phyloP scores from a whole-genome alignment of 2,113 vertebrate genomes.

The Silurus glanis region DNA sequence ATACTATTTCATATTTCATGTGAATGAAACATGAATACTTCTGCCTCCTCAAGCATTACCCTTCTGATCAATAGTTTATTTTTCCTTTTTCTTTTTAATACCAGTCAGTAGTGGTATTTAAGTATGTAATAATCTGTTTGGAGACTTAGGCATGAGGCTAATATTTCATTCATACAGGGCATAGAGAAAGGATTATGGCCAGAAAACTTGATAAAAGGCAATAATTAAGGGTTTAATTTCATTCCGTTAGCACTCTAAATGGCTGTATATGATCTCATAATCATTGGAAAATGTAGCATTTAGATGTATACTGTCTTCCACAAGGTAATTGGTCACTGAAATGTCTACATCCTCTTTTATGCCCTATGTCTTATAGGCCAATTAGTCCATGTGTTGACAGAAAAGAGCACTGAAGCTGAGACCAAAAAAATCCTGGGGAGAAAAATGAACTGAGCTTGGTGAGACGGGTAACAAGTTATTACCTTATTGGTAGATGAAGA shows the following conservation, averaged over 20 bases:
- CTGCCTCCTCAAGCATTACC: neutral
- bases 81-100: neutral
- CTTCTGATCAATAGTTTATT: neutral
- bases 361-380: slow-evolving; percentile 37
- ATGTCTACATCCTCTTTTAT: slow-evolving; percentile 19
- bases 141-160: neutral
- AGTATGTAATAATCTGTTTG: slow-evolving; percentile 1
- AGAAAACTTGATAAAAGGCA: neutral
- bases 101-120: neutral
- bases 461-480: slow-evolving; percentile 4
- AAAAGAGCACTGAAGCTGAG: slow-evolving; percentile 19
- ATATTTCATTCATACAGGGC: slow-evolving; percentile 6
- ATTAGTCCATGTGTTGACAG: slow-evolving; percentile 41
- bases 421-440: slow-evolving; percentile 31
- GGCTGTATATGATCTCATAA: neutral
- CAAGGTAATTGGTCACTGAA: slow-evolving; percentile 20
- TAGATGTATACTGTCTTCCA: slow-evolving; percentile 16
- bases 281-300: neutral
- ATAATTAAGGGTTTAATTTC: slow-evolving; percentile 19
- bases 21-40: neutral
- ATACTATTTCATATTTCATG: neutral
- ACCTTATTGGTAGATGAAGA: neutral
- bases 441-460: neutral
- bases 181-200: neutral
- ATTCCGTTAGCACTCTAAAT: neutral